These are phyloP conservation scores for Caracal caracal DNA, from an alignment of 2,113 vertebrate species.

Conservation along the genomic window DNA sequence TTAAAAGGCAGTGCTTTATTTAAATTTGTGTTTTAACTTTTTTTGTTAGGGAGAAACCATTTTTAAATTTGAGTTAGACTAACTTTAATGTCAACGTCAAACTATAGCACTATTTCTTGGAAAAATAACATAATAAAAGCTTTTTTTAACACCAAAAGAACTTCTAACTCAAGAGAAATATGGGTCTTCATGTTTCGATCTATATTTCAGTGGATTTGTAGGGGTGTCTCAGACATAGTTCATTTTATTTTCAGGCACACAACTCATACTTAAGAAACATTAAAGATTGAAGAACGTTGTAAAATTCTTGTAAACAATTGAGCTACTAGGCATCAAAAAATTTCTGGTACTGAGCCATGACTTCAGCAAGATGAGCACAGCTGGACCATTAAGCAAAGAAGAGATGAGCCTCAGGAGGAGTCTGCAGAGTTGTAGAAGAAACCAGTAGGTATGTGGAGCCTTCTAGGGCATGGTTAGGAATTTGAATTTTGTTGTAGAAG, in stretches of 20 bases:
- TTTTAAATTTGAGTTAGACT: constrained; percentile 47
- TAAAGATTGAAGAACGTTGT: not conserved
- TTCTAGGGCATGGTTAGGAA: not conserved
- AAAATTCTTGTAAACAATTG: constrained; percentile 16
- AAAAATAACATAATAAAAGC: not conserved
- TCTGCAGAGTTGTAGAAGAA: not conserved
- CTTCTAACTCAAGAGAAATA: not conserved
- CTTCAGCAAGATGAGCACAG: not conserved
- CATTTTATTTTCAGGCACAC: not conserved
- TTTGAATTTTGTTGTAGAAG: constrained; percentile 44
- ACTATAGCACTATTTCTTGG: constrained; percentile 28
- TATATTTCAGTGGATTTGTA: constrained; percentile 23
- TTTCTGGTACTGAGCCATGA: fast-evolving
- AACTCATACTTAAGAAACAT: not conserved
- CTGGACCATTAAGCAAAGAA: not conserved
- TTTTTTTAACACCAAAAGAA: constrained; percentile 29
- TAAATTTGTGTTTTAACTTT: constrained; percentile 37
- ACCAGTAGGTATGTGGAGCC: not conserved
- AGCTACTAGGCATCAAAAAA: not conserved
- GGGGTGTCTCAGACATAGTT: not conserved
- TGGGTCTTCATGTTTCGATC: not conserved
- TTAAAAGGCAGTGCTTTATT: constrained; percentile 31
- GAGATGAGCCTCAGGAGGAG: not conserved
- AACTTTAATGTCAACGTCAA: not conserved
- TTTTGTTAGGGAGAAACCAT: not conserved